phyloP scores from a whole-genome alignment of 2,888 invertebrate genomes.

The Pandemis cinnamomeana region DNA sequence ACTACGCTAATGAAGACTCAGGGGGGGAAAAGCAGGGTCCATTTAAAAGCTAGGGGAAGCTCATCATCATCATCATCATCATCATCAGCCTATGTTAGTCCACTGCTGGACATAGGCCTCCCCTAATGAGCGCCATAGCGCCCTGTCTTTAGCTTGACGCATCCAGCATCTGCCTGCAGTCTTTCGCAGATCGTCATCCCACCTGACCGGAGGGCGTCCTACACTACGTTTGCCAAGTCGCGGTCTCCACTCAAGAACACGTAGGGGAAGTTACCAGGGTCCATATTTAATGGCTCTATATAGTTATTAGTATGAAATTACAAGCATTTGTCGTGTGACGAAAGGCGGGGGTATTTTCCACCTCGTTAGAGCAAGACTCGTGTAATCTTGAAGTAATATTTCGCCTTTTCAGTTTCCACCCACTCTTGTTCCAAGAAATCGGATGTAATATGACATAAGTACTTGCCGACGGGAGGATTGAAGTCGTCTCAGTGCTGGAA shows the following conservation, averaged over 20 bases:
- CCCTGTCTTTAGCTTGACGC: no score
- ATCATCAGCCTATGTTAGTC: no score
- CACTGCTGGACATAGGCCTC: no score
- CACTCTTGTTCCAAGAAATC: neutral
- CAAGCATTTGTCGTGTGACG: conserved; percentile 1
- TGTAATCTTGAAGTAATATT: conserved; percentile 2
- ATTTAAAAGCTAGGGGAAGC: neutral
- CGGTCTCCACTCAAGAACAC: no score
- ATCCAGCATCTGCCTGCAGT: no score
- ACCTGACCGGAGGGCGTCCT: no score
- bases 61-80: no score
- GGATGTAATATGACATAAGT: neutral
- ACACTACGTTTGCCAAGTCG: no score
- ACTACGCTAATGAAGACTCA: neutral
- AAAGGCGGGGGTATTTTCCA: neutral
- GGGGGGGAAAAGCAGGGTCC: neutral
- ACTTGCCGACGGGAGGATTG: neutral
- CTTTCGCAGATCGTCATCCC: no score
- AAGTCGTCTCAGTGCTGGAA: neutral
- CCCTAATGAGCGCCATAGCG: no score
- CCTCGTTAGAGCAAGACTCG: neutral
- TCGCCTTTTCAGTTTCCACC: neutral
- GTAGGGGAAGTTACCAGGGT: neutral
- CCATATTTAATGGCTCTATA: neutral
- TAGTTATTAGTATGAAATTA: neutral